phyloP scores from a whole-genome alignment of 2,797 vertebrate species.

The Lagorchestes hirsutus region DNA sequence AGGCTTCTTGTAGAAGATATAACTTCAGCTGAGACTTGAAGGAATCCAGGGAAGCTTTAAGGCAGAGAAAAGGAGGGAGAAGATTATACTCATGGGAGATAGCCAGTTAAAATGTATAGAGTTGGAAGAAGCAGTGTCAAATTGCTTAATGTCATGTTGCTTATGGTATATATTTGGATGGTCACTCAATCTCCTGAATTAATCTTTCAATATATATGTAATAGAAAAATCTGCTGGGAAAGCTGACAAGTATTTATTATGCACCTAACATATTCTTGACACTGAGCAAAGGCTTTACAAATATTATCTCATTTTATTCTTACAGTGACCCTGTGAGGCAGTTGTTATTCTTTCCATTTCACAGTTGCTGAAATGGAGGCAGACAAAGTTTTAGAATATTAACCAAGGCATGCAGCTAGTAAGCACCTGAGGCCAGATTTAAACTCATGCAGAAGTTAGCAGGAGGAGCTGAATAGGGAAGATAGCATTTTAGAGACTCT shows the following conservation, averaged over 20 bases:
- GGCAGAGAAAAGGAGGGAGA: background rate
- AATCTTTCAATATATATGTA: too few relatives aligned
- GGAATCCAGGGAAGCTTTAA: background rate
- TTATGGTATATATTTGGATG: too few relatives aligned
- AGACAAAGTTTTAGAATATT: background rate
- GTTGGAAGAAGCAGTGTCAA: too few relatives aligned
- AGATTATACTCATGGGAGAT: background rate
- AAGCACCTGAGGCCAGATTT: background rate
- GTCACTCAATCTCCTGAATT: too few relatives aligned
- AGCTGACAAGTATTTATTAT: too few relatives aligned
- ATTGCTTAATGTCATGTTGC: too few relatives aligned
- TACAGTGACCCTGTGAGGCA: background rate
- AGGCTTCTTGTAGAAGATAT: too few relatives aligned
- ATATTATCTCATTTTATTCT: background rate
- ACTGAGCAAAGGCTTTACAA: background rate
- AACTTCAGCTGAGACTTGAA: background rate
- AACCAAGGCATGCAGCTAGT: background rate
- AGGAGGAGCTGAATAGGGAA: background rate
- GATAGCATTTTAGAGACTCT: background rate
- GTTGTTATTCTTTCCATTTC: background rate
- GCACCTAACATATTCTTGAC: too few relatives aligned
- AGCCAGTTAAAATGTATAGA: background rate
- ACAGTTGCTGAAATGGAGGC: background rate
- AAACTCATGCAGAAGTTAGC: background rate
- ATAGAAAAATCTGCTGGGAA: too few relatives aligned